Base-by-base conservation (phyloP, 2,797 vertebrate species). In the Thripadectes ignobilis region DNA sequence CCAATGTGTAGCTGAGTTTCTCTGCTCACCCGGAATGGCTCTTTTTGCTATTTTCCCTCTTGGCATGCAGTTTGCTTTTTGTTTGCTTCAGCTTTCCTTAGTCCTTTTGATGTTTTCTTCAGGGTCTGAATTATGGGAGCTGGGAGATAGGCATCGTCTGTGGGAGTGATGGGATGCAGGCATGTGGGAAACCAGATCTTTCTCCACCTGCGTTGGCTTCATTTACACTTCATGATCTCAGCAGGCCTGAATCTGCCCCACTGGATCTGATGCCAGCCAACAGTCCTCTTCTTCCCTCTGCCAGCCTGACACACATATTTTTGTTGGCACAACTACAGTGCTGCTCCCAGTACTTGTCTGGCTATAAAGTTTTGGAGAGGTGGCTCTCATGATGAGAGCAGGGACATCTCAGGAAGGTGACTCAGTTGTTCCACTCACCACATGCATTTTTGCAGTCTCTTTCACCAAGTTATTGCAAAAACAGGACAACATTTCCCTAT, bases 181-280 rank as follows among this genome's bases (percentile, higher is more conserved):
- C 65, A 61, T n/a, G 61, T 95, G 91, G 75, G 79, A 93, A 95
- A 58, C 4, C 22, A 69, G 52, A 88, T 65, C 45, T 95, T 79
- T 62, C 45, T 72, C 86, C 8, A 5, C 39, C 29, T 30, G 58
- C 24, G 9, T 39, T 89, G 75, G 27, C 59, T 87, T 91, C 12
- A 4, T 61, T 55, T 73, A 73, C 0, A 1, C 18, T 71, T 79
- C 36, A 13, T 65, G n/a, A 10, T 61, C 23, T 27, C 14, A 14
- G 24, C 91, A 95, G 74, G 81, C 66, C 55, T 71, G 79, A 95
- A 91, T 92, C 54, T 95, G 96, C 68, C 43, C 39, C 2, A 1
- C 1, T 91, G 91, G 68, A 79, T 93, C 61, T 61, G n/a, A 69
- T 80, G 54, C 58, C 78, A 87, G 27, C 17, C 52, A 85, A 29